Base-by-base conservation (phyloP, 2,888 invertebrate genomes). In the Dolomedes plantarius region DNA sequence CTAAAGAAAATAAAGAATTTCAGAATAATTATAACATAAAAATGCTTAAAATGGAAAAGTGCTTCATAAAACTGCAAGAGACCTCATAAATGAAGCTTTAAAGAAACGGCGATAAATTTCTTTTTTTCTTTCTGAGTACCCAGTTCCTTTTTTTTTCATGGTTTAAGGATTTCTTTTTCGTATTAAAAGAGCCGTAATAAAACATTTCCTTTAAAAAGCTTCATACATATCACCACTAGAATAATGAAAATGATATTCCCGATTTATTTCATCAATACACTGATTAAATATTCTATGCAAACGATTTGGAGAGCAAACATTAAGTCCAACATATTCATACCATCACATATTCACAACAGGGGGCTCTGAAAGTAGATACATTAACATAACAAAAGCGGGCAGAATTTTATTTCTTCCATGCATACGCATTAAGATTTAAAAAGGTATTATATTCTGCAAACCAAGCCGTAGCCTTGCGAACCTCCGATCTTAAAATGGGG, bases 361-460 rank as follows among this genome's bases (percentile, higher is more conserved):
- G 56, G 56, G 56, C 16, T 1, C 3, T 23, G 56, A 16, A 23
- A 56, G 56, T 16, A 56, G 19, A 67, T 81, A 74, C 62, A 81
- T 81, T 81, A 68, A 56, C 74, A 81, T 81, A 74, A 74, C 74
- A 74, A 81, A 74, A 74, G 73, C 19, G 11, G 5, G n/a, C 16
- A n/a, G 28, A 41, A 32, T 76, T 67, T 76, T 64, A 71, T 82
- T 71, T 65, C 46, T 27, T 32, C 69, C 23, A 3, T 32, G 62
- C 16, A 69, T 31, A 11, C 31, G 68, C 81, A 74, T 81, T 74
- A 74, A 81, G 74, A 81, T 68, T 82, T 82, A 76, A 74, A 76
- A 64, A 82, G 82, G 76, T 76, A 76, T 82, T 75, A 82, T 76
- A 28, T 41, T 19, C 56, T 13, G 32, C 41, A 28, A 71, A 29